Evolutionary conservation across 2,888 invertebrate genomes (phyloP).

Genomic region (Parnassius glacialis): DNA sequence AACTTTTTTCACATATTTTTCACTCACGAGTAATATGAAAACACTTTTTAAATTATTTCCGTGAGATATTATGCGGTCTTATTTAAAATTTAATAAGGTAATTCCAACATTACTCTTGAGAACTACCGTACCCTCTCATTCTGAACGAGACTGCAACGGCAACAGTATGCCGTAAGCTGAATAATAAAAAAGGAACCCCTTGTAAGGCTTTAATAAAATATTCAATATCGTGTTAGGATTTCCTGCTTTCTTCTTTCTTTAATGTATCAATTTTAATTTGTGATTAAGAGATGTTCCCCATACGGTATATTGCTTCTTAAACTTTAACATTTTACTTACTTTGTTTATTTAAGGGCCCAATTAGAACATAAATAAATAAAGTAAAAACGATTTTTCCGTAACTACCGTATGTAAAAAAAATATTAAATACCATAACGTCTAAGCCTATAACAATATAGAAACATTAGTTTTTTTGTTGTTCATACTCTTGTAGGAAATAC

Average conservation of each 20-base stretch:
- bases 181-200: conserved; percentile 21
- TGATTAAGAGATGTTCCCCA: too few relatives aligned
- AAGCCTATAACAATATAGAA: too few relatives aligned
- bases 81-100: conserved; percentile 17
- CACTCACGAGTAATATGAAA: not conserved
- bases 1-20: too few relatives aligned
- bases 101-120: conserved; percentile 18
- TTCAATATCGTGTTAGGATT: conserved; percentile 10
- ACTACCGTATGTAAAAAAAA: too few relatives aligned
- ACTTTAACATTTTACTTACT: too few relatives aligned
- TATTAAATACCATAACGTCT: too few relatives aligned
- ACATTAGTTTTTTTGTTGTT: too few relatives aligned
- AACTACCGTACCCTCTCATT: conserved; percentile 6
- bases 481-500: too few relatives aligned
- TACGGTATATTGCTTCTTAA: too few relatives aligned
- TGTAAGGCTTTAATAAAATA: conserved; percentile 18
- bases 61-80: not conserved
- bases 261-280: not conserved
- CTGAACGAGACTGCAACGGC: conserved; percentile 6
- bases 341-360: too few relatives aligned
- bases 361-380: too few relatives aligned
- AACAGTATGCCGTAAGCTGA: conserved; percentile 13
- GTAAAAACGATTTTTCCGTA: too few relatives aligned
- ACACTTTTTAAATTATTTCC: conserved; percentile 6
- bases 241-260: not conserved